Base-by-base conservation (phyloP, 2,888 invertebrate genomes). In the Plagodis pulveraria region DNA sequence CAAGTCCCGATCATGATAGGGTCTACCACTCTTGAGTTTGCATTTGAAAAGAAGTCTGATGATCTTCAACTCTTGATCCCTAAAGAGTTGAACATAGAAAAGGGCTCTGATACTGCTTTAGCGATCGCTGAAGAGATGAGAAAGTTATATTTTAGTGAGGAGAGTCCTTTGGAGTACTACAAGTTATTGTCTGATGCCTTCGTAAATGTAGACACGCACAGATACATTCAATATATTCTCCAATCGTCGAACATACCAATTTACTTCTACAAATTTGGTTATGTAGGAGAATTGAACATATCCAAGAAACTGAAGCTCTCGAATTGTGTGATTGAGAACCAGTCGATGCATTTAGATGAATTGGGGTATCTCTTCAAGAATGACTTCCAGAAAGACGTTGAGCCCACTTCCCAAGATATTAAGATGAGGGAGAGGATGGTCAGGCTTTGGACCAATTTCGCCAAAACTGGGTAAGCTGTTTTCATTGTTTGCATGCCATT, bases 381-480 rank as follows among this genome's bases (percentile, higher is more conserved):
- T 63, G 84, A 84, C 6, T 64, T 76, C 6, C 81, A 82, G 72
- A 81, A 81, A 35, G 83, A 81, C 6, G 76, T 84, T 33, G 83
- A 83, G 61, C 83, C 86, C 0, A 84, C 86, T 8, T 65, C 82
- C 6, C 77, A 84, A 63, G 92, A 92, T 74, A 11, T 83, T 6
- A 87, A 86, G 67, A 85, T 83, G 78, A 84, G 91, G 70, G 92
- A 92, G 69, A 73, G 86, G 48, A 84, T 92, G 83, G 61, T 92
- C 33, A 71, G 85, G 40, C 73, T 93, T 2, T 91, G 92, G 90
- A 91, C 91, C 6, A 93, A 93, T 74, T 93, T 93, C 53, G 90
- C 91, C 32, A 93, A 92, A 74, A 73, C 79, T 66, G 91, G 93
- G 93, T 93, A 66, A 87, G 91, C 36, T 33, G 40, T 5, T 40